phyloP scores from a whole-genome alignment of 2,888 invertebrate genomes.

The Dryomyza anilis region DNA sequence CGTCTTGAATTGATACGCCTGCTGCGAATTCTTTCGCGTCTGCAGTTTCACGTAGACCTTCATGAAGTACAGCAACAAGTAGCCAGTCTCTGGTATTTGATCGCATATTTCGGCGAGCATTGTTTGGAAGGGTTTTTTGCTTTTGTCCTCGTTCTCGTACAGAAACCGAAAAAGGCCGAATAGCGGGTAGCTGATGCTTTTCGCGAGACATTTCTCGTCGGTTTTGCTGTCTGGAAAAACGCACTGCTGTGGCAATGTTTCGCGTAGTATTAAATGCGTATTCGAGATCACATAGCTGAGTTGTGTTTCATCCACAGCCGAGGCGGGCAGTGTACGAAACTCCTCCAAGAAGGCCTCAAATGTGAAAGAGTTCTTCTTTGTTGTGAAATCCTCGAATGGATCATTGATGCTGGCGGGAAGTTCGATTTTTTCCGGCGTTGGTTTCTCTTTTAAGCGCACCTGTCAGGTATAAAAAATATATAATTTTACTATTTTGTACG shows the following conservation, averaged over 20 bases:
- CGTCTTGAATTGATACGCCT: conserved; percentile 76
- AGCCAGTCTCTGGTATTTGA: conserved; percentile 78
- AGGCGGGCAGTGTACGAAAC: conserved; percentile 54
- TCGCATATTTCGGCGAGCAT: conserved; percentile 80
- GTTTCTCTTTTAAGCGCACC: conserved; percentile 62
- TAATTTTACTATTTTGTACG: not conserved
- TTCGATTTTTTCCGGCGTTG: conserved; percentile 57
- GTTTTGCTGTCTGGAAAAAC: conserved; percentile 66
- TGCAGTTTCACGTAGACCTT: conserved; percentile 74
- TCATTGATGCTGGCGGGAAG: conserved; percentile 57
- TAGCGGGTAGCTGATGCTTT: conserved; percentile 80
- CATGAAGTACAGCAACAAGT: conserved; percentile 85
- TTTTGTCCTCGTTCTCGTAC: conserved; percentile 73
- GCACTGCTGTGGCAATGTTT: conserved; percentile 56
- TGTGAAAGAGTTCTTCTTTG: conserved; percentile 54
- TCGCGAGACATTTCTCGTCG: conserved; percentile 69
- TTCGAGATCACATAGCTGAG: conserved; percentile 60
- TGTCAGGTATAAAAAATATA: conserved; percentile 37
- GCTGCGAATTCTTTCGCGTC: conserved; percentile 63
- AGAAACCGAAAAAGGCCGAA: conserved; percentile 88
- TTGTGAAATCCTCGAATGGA: conserved; percentile 58
- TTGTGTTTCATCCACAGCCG: conserved; percentile 58
- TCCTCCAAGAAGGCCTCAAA: conserved; percentile 59
- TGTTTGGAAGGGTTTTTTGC: conserved; percentile 77
- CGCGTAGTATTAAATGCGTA: conserved; percentile 54